A percentile compares a stretch with the other conserved stretches of the same genome.
Conservation (phyloP, 2,888 invertebrate species). For the Leptinotarsa peninsularis region DNA sequence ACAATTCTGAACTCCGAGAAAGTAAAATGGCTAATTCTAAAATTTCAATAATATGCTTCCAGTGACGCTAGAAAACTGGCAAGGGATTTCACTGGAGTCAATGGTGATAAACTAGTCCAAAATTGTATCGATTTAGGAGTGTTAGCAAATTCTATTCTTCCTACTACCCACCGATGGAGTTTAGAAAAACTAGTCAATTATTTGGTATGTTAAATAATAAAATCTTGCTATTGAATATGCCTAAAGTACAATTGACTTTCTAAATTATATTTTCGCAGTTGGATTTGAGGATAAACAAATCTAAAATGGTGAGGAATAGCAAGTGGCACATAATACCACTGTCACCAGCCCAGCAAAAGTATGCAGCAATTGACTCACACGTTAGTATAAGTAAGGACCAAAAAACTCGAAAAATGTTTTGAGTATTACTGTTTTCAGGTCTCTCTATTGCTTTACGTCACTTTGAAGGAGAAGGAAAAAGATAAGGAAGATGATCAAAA, state of each 20-base stretch:
- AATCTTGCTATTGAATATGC: neutral
- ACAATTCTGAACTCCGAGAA: too few relatives aligned
- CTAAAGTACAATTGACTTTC: neutral
- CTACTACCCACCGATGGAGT: conserved; percentile 71
- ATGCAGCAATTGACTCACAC: conserved; percentile 77
- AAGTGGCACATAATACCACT: conserved; percentile 73
- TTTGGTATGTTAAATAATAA: conserved; percentile 66
- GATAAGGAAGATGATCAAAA: conserved; percentile 23
- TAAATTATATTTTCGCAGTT: conserved; percentile 63
- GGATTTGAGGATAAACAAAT: conserved; percentile 69
- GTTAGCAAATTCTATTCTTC: conserved; percentile 70
- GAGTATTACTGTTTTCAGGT: conserved; percentile 23
- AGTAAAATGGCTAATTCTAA: neutral
- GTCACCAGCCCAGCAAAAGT: conserved; percentile 68
- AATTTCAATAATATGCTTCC: conserved; percentile 43
- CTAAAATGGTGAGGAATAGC: conserved; percentile 71
- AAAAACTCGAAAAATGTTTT: neutral
- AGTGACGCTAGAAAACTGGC: conserved; percentile 75
- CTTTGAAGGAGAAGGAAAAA: conserved; percentile 24
- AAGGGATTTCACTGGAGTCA: conserved; percentile 72
- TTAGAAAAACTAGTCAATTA: conserved; percentile 70
- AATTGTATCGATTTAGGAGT: conserved; percentile 73
- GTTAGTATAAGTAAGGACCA: conserved; percentile 61
- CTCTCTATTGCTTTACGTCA: conserved; percentile 31
- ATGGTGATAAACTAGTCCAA: conserved; percentile 68